Conservation (phyloP, 2,797 vertebrate genomes). For the Chelon labrosus region DNA sequence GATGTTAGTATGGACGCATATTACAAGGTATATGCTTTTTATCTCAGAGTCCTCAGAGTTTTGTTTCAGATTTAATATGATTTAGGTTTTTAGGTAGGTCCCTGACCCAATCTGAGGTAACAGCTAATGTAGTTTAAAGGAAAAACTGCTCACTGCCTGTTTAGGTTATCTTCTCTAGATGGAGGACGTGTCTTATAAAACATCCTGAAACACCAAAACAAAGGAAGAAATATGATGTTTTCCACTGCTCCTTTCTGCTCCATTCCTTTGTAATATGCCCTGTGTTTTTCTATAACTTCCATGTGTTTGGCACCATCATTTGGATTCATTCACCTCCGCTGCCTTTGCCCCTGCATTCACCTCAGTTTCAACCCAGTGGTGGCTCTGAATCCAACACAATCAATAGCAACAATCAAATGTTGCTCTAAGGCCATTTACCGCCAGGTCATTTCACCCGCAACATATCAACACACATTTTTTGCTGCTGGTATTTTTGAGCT, state of each 20-base stretch:
- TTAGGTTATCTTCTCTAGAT: slow-evolving; percentile 16
- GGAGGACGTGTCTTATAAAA: slow-evolving; percentile 17
- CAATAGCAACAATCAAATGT: slow-evolving; percentile 74
- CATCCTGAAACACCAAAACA: slow-evolving; percentile 21
- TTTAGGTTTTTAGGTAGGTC: slow-evolving; percentile 32
- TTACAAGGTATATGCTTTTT: slow-evolving; percentile 28
- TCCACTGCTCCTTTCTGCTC: background rate
- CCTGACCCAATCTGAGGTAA: slow-evolving; percentile 36
- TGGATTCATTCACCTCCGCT: slow-evolving; percentile 44
- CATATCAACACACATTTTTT: slow-evolving; percentile 41
- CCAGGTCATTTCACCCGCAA: slow-evolving; percentile 57
- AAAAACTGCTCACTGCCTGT: slow-evolving; percentile 29
- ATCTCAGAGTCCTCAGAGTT: background rate
- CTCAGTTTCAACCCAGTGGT: slow-evolving; percentile 47
- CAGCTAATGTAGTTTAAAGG: slow-evolving; percentile 14
- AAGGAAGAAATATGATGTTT: slow-evolving; percentile 21
- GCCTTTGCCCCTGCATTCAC: slow-evolving; percentile 37
- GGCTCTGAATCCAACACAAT: slow-evolving; percentile 66
- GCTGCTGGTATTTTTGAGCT: slow-evolving; percentile 51
- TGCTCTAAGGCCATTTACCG: slow-evolving; percentile 63
- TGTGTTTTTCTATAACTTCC: slow-evolving; percentile 28
- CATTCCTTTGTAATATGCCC: slow-evolving; percentile 15
- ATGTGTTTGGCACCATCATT: slow-evolving; percentile 17
- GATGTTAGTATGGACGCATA: slow-evolving; percentile 17
- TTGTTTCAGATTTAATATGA: slow-evolving; percentile 41